Percentiles rank a stretch among this genome's conserved stretches.
These are phyloP conservation scores for Ophion slaviceki DNA, from an alignment of 2,888 invertebrate species.

Conservation along the genomic window DNA sequence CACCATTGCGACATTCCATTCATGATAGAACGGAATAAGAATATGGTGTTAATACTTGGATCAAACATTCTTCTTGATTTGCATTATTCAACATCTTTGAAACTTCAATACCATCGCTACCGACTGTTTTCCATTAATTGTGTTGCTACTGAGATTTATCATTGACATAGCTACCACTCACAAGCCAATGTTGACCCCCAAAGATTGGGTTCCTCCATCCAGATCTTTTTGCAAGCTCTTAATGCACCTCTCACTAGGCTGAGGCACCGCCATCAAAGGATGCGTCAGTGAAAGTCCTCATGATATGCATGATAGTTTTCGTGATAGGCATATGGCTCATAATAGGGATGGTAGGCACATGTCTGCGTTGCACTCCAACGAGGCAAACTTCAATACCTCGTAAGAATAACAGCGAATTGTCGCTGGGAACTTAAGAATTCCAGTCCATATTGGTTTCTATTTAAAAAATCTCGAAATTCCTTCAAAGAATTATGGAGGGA, in stretches of 20 bases:
- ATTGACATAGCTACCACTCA: neutral
- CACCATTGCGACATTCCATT: neutral
- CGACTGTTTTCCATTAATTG: neutral
- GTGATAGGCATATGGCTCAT: no score
- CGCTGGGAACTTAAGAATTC: neutral
- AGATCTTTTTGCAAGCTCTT: neutral
- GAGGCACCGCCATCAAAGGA: no score
- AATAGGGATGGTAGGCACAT: no score
- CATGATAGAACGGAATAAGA: neutral
- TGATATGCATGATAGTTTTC: neutral
- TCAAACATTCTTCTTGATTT: neutral
- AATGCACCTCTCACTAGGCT: neutral
- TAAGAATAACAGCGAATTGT: neutral
- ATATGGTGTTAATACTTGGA: neutral
- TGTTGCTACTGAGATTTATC: neutral
- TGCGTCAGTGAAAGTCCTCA: neutral
- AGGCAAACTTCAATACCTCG: neutral
- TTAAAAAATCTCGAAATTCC: neutral
- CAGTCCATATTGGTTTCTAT: neutral
- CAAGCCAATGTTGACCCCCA: neutral
- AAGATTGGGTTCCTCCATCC: neutral
- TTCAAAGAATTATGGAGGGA: conserved; percentile 13
- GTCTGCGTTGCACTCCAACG: no score
- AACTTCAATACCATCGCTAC: neutral
- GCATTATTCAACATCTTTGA: neutral